Conservation (phyloP, 2,888 invertebrate genomes). For the Leptinotarsa haldemani region DNA sequence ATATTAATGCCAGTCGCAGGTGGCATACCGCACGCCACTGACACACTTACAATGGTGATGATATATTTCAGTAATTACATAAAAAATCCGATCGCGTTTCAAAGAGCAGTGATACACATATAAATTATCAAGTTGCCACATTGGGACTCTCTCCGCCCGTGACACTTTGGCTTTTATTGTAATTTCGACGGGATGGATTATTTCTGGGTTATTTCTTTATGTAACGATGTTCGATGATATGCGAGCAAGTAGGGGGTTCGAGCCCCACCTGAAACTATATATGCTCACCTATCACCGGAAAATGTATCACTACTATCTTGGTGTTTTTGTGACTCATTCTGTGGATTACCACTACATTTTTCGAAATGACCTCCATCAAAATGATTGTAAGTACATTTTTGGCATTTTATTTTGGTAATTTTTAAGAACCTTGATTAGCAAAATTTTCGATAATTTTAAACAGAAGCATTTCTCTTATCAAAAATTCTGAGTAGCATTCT, state of each 20-base stretch:
- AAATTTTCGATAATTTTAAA: background rate
- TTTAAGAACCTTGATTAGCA: background rate
- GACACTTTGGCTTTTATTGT: constrained; percentile 15
- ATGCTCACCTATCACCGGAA: constrained; percentile 30
- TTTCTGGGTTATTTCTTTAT: constrained; percentile 26
- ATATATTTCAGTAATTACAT: constrained; percentile 7
- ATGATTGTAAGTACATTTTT: constrained; percentile 46
- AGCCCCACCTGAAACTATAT: constrained; percentile 36
- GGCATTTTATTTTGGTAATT: background rate
- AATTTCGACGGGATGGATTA: constrained; percentile 19
- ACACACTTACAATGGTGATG: background rate
- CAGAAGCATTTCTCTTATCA: too few relatives aligned
- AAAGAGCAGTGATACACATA: constrained; percentile 18
- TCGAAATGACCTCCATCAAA: constrained; percentile 49
- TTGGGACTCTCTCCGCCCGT: constrained; percentile 45
- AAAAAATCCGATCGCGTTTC: constrained; percentile 14
- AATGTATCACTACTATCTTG: constrained; percentile 39
- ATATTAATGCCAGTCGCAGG: background rate
- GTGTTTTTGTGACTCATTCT: constrained; percentile 46
- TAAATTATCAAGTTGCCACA: constrained; percentile 49
- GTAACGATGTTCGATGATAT: constrained; percentile 21
- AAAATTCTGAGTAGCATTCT: too few relatives aligned
- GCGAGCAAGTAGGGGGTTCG: constrained; percentile 15
- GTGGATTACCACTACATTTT: constrained; percentile 45
- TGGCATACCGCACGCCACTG: background rate